Evolutionary conservation across 1,140 invertebrate genomes (phyloP).

Genomic region (Latrodectus geometricus): DNA sequence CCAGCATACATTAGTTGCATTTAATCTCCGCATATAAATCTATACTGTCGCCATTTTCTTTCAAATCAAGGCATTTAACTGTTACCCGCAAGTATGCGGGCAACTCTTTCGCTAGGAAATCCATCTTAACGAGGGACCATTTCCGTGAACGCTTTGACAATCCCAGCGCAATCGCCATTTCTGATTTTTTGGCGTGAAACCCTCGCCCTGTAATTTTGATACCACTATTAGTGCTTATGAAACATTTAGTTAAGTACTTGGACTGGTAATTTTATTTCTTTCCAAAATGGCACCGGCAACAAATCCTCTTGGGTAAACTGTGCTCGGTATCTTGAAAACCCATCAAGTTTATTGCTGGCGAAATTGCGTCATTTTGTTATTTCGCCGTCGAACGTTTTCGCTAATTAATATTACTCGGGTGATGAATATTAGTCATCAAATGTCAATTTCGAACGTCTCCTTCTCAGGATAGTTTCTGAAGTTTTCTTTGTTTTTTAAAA

Average conservation of each 20-base stretch:
- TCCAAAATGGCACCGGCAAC: constrained; percentile 7
- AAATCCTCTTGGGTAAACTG: constrained; percentile 15
- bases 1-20: too few relatives aligned
- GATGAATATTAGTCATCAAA: constrained; percentile 59
- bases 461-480: neutral
- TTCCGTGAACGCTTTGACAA: neutral
- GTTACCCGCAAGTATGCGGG: neutral
- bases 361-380: constrained; percentile 52
- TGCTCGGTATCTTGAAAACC: constrained; percentile 35
- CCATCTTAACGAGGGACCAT: neutral
- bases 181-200: constrained; percentile 4
- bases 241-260: constrained; percentile 56
- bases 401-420: constrained; percentile 51
- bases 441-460: constrained; percentile 20
- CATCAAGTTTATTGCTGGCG: constrained; percentile 58
- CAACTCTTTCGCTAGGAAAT: neutral
- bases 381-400: constrained; percentile 45
- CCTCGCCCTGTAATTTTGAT: constrained; percentile 36
- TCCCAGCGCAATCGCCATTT: neutral
- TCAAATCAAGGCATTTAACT: neutral
- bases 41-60: neutral
- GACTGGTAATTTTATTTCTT: constrained; percentile 42
- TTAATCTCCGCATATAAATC: too few relatives aligned
- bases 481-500: neutral
- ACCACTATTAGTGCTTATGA: constrained; percentile 43